These are phyloP conservation scores for Hystrix brachyura DNA, from an alignment of 2,113 vertebrate species.

Conservation along the genomic window DNA sequence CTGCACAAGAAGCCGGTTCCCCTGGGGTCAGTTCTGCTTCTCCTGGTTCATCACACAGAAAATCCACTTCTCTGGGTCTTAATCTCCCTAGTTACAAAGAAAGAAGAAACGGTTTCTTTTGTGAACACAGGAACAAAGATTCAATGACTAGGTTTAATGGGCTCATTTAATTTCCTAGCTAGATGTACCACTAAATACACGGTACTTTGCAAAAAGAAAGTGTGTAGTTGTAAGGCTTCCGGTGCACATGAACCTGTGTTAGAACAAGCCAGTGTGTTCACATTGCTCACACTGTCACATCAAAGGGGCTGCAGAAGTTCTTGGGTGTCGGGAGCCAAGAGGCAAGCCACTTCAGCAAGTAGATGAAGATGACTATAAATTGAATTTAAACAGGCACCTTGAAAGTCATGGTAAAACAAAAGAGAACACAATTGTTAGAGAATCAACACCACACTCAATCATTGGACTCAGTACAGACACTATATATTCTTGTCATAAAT, in stretches of 20 bases:
- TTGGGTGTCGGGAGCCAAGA: too few relatives aligned
- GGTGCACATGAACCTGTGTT: neutral
- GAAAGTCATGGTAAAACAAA: slow-evolving; percentile 21
- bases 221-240: neutral
- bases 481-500: neutral
- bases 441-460: neutral
- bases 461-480: neutral
- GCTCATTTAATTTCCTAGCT: slow-evolving; percentile 51
- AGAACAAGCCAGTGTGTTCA: neutral
- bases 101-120: slow-evolving; percentile 55
- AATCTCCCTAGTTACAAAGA: slow-evolving; percentile 58
- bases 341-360: too few relatives aligned
- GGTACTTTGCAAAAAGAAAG: neutral
- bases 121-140: slow-evolving; percentile 18
- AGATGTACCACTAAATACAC: neutral
- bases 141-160: slow-evolving; percentile 58
- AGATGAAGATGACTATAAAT: neutral
- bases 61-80: slow-evolving; percentile 59
- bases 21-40: slow-evolving; percentile 26
- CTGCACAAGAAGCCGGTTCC: neutral
- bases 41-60: slow-evolving; percentile 32
- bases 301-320: neutral
- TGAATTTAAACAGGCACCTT: slow-evolving; percentile 19
- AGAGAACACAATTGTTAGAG: neutral
- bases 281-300: neutral